Evolutionary conservation across 1,140 invertebrate genomes (phyloP).

Genomic region (Zaprionus capensis): DNA sequence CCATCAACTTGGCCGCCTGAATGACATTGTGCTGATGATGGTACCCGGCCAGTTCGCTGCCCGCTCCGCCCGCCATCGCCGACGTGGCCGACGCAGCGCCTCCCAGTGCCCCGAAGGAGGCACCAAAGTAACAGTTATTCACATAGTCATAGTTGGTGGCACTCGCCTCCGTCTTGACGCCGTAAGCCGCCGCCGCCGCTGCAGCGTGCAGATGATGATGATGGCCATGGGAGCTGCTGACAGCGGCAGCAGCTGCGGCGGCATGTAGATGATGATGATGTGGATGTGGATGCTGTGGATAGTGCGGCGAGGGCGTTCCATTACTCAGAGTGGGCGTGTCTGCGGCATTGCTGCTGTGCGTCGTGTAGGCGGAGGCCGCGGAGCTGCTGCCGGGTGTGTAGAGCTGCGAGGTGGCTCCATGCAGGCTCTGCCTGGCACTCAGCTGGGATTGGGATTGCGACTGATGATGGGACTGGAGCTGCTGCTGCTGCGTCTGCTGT

Average conservation of each 20-base stretch:
- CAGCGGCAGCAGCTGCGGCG: conserved; percentile 45
- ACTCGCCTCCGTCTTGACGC: conserved; percentile 79
- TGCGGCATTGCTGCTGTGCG: conserved; percentile 57
- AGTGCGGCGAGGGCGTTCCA: conserved; percentile 78
- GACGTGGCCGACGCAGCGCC: conserved; percentile 50
- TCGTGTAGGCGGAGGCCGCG: conserved; percentile 66
- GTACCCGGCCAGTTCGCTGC: conserved; percentile 86
- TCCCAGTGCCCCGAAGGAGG: conserved; percentile 67
- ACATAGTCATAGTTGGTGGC: conserved; percentile 83
- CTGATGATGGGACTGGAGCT: conserved; percentile 50
- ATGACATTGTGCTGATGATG: conserved; percentile 93
- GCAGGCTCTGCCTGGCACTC: conserved; percentile 54
- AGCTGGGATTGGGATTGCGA: conserved; percentile 55
- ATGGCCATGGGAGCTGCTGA: conserved; percentile 61
- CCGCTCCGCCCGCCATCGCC: conserved; percentile 78
- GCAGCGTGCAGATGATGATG: conserved; percentile 75
- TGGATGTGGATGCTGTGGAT: conserved; percentile 70
- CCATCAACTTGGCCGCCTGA: conserved; percentile 91
- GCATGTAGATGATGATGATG: conserved; percentile 76
- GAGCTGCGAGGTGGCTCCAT: conserved; percentile 53
- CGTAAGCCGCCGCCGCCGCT: conserved; percentile 68
- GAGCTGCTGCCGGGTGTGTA: conserved; percentile 67
- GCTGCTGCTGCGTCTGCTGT: conserved; percentile 50
- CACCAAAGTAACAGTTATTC: conserved; percentile 82
- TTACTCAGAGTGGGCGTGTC: conserved; percentile 70